These are phyloP conservation scores for Hyposoter didymator DNA, from an alignment of 2,888 invertebrate genomes.

Conservation along the genomic window DNA sequence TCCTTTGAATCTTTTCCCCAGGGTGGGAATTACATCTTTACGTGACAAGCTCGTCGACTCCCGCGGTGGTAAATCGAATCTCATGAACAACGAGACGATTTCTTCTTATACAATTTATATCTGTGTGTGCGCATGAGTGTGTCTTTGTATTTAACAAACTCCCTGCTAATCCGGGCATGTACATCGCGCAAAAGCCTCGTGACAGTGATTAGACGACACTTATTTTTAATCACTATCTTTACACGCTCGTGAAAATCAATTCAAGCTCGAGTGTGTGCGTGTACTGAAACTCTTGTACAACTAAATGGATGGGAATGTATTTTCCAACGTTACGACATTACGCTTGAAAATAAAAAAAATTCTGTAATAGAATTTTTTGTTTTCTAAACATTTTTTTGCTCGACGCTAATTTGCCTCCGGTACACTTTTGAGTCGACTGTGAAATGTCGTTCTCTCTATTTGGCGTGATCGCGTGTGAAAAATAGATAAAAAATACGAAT, in stretches of 20 bases:
- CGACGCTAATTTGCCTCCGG: no score
- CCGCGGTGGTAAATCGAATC: constrained; percentile 34
- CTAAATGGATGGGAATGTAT: neutral
- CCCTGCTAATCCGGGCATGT: constrained; percentile 18
- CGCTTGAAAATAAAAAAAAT: neutral
- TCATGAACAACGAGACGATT: neutral
- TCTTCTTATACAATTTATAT: constrained; percentile 7
- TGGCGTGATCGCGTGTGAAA: neutral
- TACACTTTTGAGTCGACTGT: no score
- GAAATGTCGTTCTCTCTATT: neutral
- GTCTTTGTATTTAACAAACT: constrained; percentile 31
- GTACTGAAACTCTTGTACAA: constrained; percentile 7
- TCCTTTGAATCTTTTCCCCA: constrained; percentile 9
- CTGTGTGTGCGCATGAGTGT: neutral
- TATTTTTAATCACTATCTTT: constrained; percentile 64
- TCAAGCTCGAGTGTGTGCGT: constrained; percentile 37
- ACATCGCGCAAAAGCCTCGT: constrained; percentile 28
- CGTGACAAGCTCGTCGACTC: constrained; percentile 65
- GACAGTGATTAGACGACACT: constrained; percentile 63
- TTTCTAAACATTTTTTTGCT: no score
- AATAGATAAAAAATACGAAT: neutral
- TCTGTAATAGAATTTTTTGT: neutral
- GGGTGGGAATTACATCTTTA: constrained; percentile 63
- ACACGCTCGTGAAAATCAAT: constrained; percentile 66
- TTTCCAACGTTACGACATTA: neutral